Base-by-base conservation (phyloP, 2,888 invertebrate species). In the Cordilura impudica region DNA sequence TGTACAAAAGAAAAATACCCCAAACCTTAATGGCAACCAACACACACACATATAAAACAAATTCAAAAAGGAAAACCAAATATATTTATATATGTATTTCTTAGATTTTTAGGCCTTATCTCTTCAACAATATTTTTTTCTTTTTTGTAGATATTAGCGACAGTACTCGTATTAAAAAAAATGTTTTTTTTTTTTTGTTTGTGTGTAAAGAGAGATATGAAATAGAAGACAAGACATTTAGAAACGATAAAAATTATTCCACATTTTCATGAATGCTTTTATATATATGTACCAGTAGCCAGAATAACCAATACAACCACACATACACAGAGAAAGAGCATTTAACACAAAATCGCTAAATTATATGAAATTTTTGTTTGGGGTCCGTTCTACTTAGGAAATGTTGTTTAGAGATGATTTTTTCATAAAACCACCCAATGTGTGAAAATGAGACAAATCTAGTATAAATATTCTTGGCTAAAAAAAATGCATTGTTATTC, bases 391-490 rank as follows among this genome's bases (percentile, higher is more conserved):
- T 47, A 12, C 12, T 6, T 2, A 51, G 21, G 10, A 12, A 21
- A 16, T 4, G 14, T 39, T n/a, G n/a, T n/a, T n/a, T n/a, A n/a
- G n/a, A n/a, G n/a, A n/a, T n/a, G 16, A 43, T 43, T 43, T 43
- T 14, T 43, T 43, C 16, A 23, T 19, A 39, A 75, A 79, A 71
- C 79, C 61, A 75, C 79, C 79, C 75, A 45, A 75, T 79, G 79
- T 79, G 79, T 79, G 67, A 75, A 79, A 79, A 75, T 79, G 79
- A 79, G 79, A 79, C 79, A 79, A 79, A 79, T 79, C 79, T 79
- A 79, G 54, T 71, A 49, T 58, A 79, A 63, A 66, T 45, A 71
- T 51, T 66, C 51, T 61, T n/a, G n/a, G 63, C 29, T 21, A 16
- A 7, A 14, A 53, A n/a, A 53, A 29, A 43, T 16, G 35, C n/a